phyloP scores from a whole-genome alignment of 2,888 invertebrate species.

The Trisateles emortualis region DNA sequence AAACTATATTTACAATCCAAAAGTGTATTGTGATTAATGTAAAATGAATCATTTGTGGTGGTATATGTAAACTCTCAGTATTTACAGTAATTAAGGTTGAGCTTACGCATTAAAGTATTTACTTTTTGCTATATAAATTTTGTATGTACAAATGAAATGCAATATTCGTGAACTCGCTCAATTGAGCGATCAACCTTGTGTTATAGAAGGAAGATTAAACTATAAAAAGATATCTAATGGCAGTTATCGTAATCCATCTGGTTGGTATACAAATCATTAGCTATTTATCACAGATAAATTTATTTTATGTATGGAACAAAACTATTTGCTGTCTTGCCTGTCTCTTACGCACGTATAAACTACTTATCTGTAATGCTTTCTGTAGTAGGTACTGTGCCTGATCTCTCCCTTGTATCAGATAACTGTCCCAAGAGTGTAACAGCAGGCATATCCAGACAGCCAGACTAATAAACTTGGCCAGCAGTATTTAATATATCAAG shows the following conservation, averaged over 20 bases:
- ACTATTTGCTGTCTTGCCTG: too few species aligned
- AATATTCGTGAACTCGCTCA: constrained; percentile 90
- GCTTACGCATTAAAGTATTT: constrained; percentile 1
- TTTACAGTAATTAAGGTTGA: background rate
- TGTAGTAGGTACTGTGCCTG: too few species aligned
- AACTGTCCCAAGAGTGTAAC: too few species aligned
- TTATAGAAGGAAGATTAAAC: constrained; percentile 91
- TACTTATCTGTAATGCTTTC: too few species aligned
- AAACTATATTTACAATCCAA: background rate
- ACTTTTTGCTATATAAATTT: constrained; percentile 13
- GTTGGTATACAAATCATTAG: constrained; percentile 52
- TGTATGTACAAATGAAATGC: constrained; percentile 88
- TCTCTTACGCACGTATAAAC: too few species aligned
- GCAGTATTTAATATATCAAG: too few species aligned
- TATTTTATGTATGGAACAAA: too few species aligned
- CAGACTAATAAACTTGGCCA: too few species aligned
- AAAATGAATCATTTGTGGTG: background rate
- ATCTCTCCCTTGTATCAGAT: too few species aligned
- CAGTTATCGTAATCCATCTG: constrained; percentile 83
- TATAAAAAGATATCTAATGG: constrained; percentile 88
- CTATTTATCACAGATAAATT: background rate
- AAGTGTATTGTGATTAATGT: background rate
- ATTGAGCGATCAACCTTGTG: constrained; percentile 87
- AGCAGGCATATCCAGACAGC: too few species aligned
- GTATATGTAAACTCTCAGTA: background rate